phyloP scores from a whole-genome alignment of 2,888 invertebrate genomes.

The Oscheius sp. region DNA sequence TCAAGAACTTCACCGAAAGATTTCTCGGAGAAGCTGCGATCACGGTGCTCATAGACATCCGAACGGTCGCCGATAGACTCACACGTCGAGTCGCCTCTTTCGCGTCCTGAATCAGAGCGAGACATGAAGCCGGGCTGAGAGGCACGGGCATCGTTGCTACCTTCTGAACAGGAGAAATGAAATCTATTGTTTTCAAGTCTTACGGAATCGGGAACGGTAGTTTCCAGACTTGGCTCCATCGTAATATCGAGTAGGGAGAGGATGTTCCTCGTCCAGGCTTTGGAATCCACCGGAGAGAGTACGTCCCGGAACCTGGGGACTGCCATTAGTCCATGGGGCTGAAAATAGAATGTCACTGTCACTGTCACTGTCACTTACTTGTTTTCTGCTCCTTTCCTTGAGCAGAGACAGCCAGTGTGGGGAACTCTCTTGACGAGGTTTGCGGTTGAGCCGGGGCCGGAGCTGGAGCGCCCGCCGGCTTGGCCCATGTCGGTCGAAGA shows the following conservation, averaged over 20 bases:
- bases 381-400: conserved; percentile 35
- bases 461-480: conserved; percentile 33
- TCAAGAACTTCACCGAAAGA: no score
- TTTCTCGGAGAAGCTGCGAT: conserved; percentile 1
- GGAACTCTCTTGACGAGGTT: conserved; percentile 84
- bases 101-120: conserved; percentile 26
- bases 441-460: conserved; percentile 37
- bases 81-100: conserved; percentile 14
- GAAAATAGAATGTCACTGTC: background rate
- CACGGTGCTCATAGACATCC: conserved; percentile 3
- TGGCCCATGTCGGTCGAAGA: conserved; percentile 63
- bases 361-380: background rate
- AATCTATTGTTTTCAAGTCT: conserved; percentile 10
- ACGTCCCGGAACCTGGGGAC: conserved; percentile 3
- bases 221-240: conserved; percentile 27
- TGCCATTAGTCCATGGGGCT: conserved; percentile 45
- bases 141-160: conserved; percentile 45
- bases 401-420: conserved; percentile 79
- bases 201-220: conserved; percentile 42
- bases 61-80: conserved; percentile 21
- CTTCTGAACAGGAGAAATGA: conserved; percentile 33
- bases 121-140: conserved; percentile 32
- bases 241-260: conserved; percentile 59
- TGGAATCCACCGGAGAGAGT: conserved; percentile 6
- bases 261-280: conserved; percentile 33